Conservation (phyloP, 2,113 vertebrate species). For the Arothron firmamentum region DNA sequence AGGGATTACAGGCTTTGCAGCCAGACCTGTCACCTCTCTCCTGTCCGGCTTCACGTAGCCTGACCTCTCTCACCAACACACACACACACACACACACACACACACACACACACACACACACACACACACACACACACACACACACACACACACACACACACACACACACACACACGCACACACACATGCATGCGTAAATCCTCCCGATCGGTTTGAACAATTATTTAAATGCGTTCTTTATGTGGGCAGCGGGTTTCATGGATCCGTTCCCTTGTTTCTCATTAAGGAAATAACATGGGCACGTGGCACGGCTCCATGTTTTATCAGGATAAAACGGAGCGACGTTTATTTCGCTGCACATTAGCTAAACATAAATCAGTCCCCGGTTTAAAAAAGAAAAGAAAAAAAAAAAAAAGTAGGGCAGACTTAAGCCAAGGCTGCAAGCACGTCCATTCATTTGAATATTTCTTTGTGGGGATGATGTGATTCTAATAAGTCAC, state of each 20-base stretch:
- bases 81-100: constrained; percentile 16
- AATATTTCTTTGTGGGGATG: constrained; percentile 14
- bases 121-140: constrained; percentile 15
- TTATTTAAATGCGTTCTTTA: constrained; percentile 77
- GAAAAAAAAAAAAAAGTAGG: constrained; percentile 32
- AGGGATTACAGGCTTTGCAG: constrained; percentile 74
- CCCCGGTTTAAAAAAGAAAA: constrained; percentile 8
- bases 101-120: constrained; percentile 16
- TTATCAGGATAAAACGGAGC: constrained; percentile 56
- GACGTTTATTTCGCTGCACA: constrained; percentile 50
- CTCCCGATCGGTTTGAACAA: constrained; percentile 74
- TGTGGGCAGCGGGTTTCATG: constrained; percentile 45
- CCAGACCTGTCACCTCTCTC: constrained; percentile 50
- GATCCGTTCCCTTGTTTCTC: constrained; percentile 58
- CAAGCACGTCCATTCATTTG: constrained; percentile 3
- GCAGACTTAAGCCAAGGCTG: constrained; percentile 24
- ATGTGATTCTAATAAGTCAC: constrained; percentile 20
- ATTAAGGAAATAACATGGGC: constrained; percentile 70
- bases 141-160: constrained; percentile 20
- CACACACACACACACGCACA: constrained; percentile 17
- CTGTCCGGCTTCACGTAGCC: constrained; percentile 32
- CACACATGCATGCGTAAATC: too few species aligned
- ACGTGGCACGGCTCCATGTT: constrained; percentile 55
- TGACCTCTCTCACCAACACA: constrained; percentile 21
- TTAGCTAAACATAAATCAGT: constrained; percentile 45